A percentile compares a stretch with the other conserved stretches of the same genome.
phyloP scores from a whole-genome alignment of 1,140 invertebrate species.

The Camponotus floridanus region DNA sequence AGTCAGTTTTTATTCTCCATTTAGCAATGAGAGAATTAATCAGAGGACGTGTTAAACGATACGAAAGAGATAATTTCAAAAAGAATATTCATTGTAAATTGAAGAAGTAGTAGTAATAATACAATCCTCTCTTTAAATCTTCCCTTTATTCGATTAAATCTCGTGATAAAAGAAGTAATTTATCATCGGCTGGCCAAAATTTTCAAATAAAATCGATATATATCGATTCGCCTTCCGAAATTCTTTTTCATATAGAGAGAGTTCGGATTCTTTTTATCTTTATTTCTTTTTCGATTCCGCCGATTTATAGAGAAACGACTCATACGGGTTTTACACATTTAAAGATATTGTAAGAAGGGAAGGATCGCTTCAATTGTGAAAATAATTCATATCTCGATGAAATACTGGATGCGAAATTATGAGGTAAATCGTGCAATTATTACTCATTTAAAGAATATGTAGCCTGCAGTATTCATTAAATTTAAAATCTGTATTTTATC shows the following conservation, averaged over 20 bases:
- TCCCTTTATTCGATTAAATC: conserved; percentile 66
- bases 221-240: background rate
- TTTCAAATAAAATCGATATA: conserved; percentile 65
- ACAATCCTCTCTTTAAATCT: conserved; percentile 13
- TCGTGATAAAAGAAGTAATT: conserved; percentile 67
- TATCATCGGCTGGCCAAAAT: conserved; percentile 70
- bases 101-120: conserved; percentile 47
- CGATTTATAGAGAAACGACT: background rate
- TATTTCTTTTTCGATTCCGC: background rate
- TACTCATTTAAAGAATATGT: background rate
- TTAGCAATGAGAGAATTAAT: conserved; percentile 39
- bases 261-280: background rate
- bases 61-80: conserved; percentile 42
- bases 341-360: background rate
- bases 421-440: background rate
- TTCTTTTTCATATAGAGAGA: conserved; percentile 1
- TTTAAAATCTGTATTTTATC: background rate
- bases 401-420: background rate
- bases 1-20: conserved; percentile 33
- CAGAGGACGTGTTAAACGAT: background rate
- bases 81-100: conserved; percentile 64
- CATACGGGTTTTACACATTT: background rate
- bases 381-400: background rate
- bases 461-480: background rate
- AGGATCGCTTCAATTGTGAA: background rate